Base-by-base conservation (phyloP, 2,797 vertebrate genomes). In the Cuculus canorus region DNA sequence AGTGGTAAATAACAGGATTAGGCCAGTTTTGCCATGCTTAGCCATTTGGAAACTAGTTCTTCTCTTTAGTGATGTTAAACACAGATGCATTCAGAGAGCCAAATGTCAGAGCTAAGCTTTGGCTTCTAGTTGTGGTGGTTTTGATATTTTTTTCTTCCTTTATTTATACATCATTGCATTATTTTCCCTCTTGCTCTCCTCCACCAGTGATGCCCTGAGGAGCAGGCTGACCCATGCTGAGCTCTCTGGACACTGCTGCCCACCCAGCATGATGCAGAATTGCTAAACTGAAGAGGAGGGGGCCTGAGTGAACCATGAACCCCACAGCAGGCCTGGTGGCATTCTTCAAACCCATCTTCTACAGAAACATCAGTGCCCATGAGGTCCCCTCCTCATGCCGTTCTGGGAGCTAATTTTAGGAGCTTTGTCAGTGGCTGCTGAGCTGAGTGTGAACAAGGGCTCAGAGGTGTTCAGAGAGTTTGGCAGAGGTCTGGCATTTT, bases 251-350 rank as follows among this genome's bases (percentile, higher is more conserved):
- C 11, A 2, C 10, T 50, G 28, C 39, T 9, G 5, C 9, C 32
- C 24, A 54, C 35, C 11, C 69, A 43, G 33, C 30, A 6, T 1
- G 15, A 45, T 37, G 45, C 21, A 88, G 28, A 52, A 52, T 14
- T 82, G 30, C 33, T 79, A 69, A 88, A 86, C 11, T 52, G 59
- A 86, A 89, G 39, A 47, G 32, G 10, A 86, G 22, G 32, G 9
- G 4, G 4, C 33, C 75, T 2, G 1, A 87, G n/a, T n/a, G 35
- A 84, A n/a, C 28, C 3, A 0, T n/a, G 45, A 89, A 64, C 33
- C 32, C 33, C 0, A 0, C 0, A 0, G 13, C 0, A 0, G 56
- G 25, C 19, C 60, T 71, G 57, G 32, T 3, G 0, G 12, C 18
- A 2, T 61, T 85, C 41, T 50, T 48, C 65, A 87, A 91, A 68